Percentiles rank a stretch among this genome's conserved stretches.
Evolutionary conservation across 1,140 invertebrate species (phyloP).

Genomic region (Pseudomyrmex concolor): DNA sequence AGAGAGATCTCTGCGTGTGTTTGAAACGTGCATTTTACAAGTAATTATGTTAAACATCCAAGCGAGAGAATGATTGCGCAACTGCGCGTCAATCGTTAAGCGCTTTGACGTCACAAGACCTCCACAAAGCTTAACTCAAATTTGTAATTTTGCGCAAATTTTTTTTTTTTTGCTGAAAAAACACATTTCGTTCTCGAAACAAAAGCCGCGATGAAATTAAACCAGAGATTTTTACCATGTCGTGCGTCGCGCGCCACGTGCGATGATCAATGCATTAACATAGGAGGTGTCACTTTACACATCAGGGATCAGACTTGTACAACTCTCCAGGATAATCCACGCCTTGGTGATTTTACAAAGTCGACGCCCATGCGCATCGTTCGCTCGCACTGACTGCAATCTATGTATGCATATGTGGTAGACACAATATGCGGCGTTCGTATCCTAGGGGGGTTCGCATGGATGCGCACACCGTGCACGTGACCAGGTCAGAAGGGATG

Average conservation of each 20-base stretch:
- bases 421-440: slow-evolving; percentile 42
- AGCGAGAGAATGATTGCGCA: background rate
- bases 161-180: too few relatives aligned
- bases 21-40: slow-evolving; percentile 27
- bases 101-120: background rate
- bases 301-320: background rate
- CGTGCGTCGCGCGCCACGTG: background rate
- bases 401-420: slow-evolving; percentile 39
- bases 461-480: slow-evolving; percentile 40
- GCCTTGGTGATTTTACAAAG: background rate
- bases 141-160: slow-evolving; percentile 1
- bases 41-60: slow-evolving; percentile 35
- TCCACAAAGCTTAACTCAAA: too few relatives aligned
- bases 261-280: background rate
- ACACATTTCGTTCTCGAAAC: too few relatives aligned
- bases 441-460: slow-evolving; percentile 20
- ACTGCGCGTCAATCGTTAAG: background rate
- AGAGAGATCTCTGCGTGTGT: background rate
- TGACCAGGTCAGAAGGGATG: slow-evolving; percentile 19
- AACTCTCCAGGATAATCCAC: too few relatives aligned
- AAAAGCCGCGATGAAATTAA: too few relatives aligned
- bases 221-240: too few relatives aligned
- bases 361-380: slow-evolving; percentile 24
- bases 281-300: background rate
- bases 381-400: slow-evolving; percentile 1